These are phyloP conservation scores for Thymelicus sylvestris DNA, from an alignment of 2,888 invertebrate species.

Conservation along the genomic window DNA sequence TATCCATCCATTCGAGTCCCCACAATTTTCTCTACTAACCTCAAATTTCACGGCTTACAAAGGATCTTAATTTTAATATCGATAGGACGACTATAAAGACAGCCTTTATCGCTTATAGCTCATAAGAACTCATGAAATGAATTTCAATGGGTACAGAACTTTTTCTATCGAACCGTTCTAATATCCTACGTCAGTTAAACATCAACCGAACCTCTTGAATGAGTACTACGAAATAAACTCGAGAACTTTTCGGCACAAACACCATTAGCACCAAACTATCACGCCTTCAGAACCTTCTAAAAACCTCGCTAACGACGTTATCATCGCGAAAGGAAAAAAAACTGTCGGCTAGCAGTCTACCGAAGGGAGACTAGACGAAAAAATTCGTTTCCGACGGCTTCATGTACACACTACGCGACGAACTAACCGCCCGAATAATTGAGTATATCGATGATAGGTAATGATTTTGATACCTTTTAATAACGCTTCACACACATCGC, in stretches of 20 bases:
- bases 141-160: no score
- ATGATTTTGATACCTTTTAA: no score
- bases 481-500: no score
- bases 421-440: constrained; percentile 36
- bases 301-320: constrained; percentile 73
- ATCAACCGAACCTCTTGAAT: neutral
- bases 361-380: constrained; percentile 74
- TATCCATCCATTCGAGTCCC: no score
- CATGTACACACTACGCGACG: constrained; percentile 47
- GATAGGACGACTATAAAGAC: no score
- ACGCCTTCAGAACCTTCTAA: constrained; percentile 58
- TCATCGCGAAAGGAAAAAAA: constrained; percentile 62
- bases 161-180: neutral
- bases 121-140: no score
- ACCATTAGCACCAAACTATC: constrained; percentile 57
- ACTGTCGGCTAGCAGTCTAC: constrained; percentile 67
- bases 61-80: no score
- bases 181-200: neutral
- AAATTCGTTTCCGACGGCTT: constrained; percentile 71
- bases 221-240: constrained; percentile 9
- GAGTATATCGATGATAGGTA: no score
- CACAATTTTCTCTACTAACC: no score
- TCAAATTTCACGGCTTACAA: no score
- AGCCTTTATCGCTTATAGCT: no score
- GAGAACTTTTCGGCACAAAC: constrained; percentile 43